Base-by-base conservation (phyloP, 2,797 vertebrate genomes). In the Moxostoma hubbsi region DNA sequence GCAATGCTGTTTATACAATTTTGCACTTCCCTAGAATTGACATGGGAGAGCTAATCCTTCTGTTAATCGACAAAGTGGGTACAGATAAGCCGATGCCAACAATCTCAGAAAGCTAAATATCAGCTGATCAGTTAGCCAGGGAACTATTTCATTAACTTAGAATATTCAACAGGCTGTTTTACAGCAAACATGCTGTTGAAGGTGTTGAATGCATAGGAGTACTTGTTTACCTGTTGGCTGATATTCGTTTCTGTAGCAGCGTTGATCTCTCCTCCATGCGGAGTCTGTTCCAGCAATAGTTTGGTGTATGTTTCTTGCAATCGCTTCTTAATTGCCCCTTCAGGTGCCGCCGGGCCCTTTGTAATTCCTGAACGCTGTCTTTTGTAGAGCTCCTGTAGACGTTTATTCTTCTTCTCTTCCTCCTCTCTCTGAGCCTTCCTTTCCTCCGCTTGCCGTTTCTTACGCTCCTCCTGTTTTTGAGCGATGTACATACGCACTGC, bases 371-470 rank as follows among this genome's bases (percentile, higher is more conserved):
- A 94, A 83, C 90, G 94, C 88, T 99, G 98, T 87, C 95, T 98
- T 86, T 90, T 95, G 88, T 99, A 99, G 54, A 99, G 95, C 80
- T 98, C 97, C 82, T 97, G 95, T 7, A 99, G 91, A 13, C 96
- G 94, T 88, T 95, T 96, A 89, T 94, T 97, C 89, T 93, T 96
- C 87, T 94, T 95, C 76, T 98, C 96, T 0, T 94, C 93, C 77
- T 97, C 97, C 86, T 98, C 96, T 66, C 91, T 95, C 80, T 95
- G 93, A 16, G 94, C 92, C 73, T 92, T 94, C 85, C 95, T 96
- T 86, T 98, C 96, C 79, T 99, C 96, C 0, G 87, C 94, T 77
- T 97, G 96, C 59, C 89, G 95, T 86, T 91, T 95, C 84, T 95
- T 97, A 82, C 97, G 93, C 69, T 98, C 96, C 82, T 97, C 96